Evolutionary conservation across 2,888 invertebrate genomes (phyloP).

Genomic region (Diaphora mendica): DNA sequence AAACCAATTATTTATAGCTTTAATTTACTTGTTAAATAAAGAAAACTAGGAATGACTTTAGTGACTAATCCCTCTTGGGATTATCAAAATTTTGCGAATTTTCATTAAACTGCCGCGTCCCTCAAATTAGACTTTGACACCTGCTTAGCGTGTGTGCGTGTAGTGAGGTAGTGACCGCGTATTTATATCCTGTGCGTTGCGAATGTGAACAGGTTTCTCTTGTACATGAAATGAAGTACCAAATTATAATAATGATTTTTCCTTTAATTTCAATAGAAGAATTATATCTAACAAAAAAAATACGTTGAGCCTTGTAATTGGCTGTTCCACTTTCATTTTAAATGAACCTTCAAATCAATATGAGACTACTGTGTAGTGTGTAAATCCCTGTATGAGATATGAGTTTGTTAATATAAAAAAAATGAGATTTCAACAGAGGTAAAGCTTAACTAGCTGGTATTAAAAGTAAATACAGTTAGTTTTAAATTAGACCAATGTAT

Average conservation of each 20-base stretch:
- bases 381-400: background rate
- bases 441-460: background rate
- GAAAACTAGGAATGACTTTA: background rate
- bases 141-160: slow-evolving; percentile 68
- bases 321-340: background rate
- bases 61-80: background rate
- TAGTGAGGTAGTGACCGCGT: slow-evolving; percentile 54
- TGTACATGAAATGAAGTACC: slow-evolving; percentile 1
- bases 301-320: background rate
- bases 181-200: slow-evolving; percentile 60
- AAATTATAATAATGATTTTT: background rate
- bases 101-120: slow-evolving; percentile 58
- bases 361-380: background rate
- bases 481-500: background rate
- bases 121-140: slow-evolving; percentile 83
- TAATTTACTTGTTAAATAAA: background rate
- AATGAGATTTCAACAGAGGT: background rate
- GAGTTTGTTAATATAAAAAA: background rate
- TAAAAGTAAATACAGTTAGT: background rate
- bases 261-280: background rate
- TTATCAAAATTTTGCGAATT: slow-evolving; percentile 31
- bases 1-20: background rate
- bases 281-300: background rate
- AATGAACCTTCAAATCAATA: background rate
- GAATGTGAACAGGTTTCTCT: slow-evolving; percentile 62